Evolutionary conservation across 2,113 vertebrate species (phyloP), one percentile per base, ranked within the genome.

Genomic region (Abramis brama): DNA sequence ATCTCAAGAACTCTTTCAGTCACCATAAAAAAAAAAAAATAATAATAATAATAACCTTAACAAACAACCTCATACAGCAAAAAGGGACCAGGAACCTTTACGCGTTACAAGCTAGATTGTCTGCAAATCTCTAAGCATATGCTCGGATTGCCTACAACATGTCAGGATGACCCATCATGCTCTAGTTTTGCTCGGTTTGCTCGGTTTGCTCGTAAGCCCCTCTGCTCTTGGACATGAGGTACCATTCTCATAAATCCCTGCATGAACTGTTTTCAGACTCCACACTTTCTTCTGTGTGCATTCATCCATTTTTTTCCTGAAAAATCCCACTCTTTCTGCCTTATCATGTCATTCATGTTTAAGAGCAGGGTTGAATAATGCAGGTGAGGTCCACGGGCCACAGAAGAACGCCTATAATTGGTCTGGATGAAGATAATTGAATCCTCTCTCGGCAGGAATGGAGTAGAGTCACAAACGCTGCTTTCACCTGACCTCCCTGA

Each of bases 361-460:
- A 85, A 79, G 83, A 89, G 83, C 57, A 47, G 12, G 73, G 82
- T 27, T 87, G 87, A 88, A 88, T 88, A 85, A 88, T 86, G 79
- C 85, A 75, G 81, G 66, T 73, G 86, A 81, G 82, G 87, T 88
- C 85, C 86, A 81, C 47, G 23, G 87, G 83, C 59, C 85, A 75
- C 19, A 79, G 74, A 88, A 85, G 89, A 85, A 83, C 27, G 79
- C 79, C 70, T 71, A 60, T 87, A 90, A 90, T 88, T 88, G 87
- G 84, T 88, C 85, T 87, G 83, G 83, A 82, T 90, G 87, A 85
- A 88, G 86, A 90, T 88, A 88, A 90, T 90, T 90, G 89, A 90
- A 90, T 86, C 89, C 85, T 82, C 89, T 90, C 85, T 23, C 55
- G 27, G 87, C 73, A 81, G 76, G 85, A 86, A 85, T 57, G 50